phyloP scores from a whole-genome alignment of 1,140 invertebrate genomes.

The Aphaenogaster ashmeadi region DNA sequence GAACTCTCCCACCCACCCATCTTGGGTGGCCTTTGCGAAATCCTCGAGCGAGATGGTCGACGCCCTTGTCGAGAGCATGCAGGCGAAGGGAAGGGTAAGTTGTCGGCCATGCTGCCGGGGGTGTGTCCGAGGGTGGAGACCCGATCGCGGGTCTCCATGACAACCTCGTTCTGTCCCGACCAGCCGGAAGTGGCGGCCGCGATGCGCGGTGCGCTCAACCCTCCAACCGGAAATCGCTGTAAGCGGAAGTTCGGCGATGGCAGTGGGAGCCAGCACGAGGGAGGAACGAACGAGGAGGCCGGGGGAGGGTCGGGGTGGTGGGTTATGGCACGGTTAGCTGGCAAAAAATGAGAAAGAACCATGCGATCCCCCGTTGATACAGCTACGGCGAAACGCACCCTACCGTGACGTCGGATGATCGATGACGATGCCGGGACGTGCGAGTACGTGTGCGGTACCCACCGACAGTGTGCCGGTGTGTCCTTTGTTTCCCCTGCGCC shows the following conservation, averaged over 20 bases:
- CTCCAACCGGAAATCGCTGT: slow-evolving; percentile 74
- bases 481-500: slow-evolving; percentile 54
- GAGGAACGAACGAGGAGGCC: slow-evolving; percentile 31
- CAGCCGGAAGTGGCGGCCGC: slow-evolving; percentile 72
- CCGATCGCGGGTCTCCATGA: slow-evolving; percentile 78
- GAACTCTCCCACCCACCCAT: slow-evolving; percentile 55
- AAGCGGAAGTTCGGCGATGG: slow-evolving; percentile 68
- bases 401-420: slow-evolving; percentile 77
- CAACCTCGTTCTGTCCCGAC: slow-evolving; percentile 79
- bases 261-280: slow-evolving; percentile 35
- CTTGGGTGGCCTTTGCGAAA: slow-evolving; percentile 60
- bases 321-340: slow-evolving; percentile 64
- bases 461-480: not conserved
- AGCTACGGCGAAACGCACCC: slow-evolving; percentile 72
- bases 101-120: slow-evolving; percentile 82
- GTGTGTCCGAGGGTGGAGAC: slow-evolving; percentile 82
- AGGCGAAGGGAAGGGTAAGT: slow-evolving; percentile 34
- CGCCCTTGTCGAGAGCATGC: slow-evolving; percentile 34
- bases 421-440: slow-evolving; percentile 75
- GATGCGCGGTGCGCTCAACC: slow-evolving; percentile 58
- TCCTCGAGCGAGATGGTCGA: slow-evolving; percentile 55
- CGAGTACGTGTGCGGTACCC: slow-evolving; percentile 45
- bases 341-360: slow-evolving; percentile 75
- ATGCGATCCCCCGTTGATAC: slow-evolving; percentile 75
- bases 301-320: not conserved